These are phyloP conservation scores for Caenorhabditis macrosperma DNA, from an alignment of 2,888 invertebrate genomes.

Conservation along the genomic window DNA sequence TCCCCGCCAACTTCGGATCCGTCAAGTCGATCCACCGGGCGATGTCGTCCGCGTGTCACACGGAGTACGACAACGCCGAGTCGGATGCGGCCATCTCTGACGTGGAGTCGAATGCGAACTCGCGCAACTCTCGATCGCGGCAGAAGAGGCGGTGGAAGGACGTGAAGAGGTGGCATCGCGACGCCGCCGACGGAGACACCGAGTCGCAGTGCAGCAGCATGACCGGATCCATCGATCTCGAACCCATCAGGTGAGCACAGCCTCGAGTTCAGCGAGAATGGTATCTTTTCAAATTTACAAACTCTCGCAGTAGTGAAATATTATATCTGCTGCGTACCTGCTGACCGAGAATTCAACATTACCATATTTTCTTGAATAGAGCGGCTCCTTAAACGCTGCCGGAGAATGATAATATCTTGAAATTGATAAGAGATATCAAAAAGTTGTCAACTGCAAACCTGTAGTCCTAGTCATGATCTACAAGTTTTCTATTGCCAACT, in stretches of 20 bases:
- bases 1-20: slow-evolving; percentile 65
- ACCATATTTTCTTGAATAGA: no score
- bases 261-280: no score
- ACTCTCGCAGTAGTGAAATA: no score
- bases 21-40: slow-evolving; percentile 64
- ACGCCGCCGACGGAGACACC: slow-evolving; percentile 62
- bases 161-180: slow-evolving; percentile 40
- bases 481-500: no score
- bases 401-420: no score
- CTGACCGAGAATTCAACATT: no score
- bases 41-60: slow-evolving; percentile 76
- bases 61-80: slow-evolving; percentile 79
- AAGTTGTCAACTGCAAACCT: no score
- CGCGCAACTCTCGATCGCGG: slow-evolving; percentile 22
- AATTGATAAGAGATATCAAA: no score
- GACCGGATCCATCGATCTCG: slow-evolving; percentile 59
- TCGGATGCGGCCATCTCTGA: slow-evolving; percentile 65
- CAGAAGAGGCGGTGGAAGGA: slow-evolving; percentile 37
- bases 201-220: slow-evolving; percentile 67
- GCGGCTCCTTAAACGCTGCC: no score
- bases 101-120: slow-evolving; percentile 48
- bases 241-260: slow-evolving; percentile 45
- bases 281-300: no score
- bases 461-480: no score
- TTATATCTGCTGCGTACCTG: no score